Base-by-base conservation (phyloP, 2,797 vertebrate genomes). In the Micropoecilia bifurca region DNA sequence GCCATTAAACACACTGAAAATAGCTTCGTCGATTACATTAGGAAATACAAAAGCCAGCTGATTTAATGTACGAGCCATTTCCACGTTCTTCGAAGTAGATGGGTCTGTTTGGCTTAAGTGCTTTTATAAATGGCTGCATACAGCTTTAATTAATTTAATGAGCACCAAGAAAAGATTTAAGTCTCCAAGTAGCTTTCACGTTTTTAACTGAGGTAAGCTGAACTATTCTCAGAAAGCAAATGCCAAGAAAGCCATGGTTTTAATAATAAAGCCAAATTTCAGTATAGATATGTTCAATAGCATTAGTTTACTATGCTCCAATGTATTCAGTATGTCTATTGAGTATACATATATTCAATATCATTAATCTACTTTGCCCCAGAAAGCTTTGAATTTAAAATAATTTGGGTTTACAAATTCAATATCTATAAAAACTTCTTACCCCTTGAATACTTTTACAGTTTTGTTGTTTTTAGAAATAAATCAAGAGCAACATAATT, bases 131-230 rank as follows among this genome's bases (percentile, higher is more conserved):
- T 82, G 6, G 83, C 82, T 36, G 66, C 66, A 78, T 71, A 22
- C 22, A 78, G 45, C 75, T 87, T 80, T 78, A 77, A 80, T 83
- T 81, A 47, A 78, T 90, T 88, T 86, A 81, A 85, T 76, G 88
- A 74, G 47, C 66, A 71, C 71, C 50, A 81, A 74, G 57, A 41
- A 84, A 79, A 73, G 78, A 74, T 84, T 80, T 57, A 79, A 81
- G 78, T 81, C 74, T 22, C 7, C 73, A 72, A 78, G 74, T 73
- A 74, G 50, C 48, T 50, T 80, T 85, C 41, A 55, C 46, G 50
- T 82, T 57, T 61, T 68, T 87, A 79, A 83, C 55, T 75, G 74
- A 61, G 83, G 82, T 71, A 77, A 46, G 77, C 47, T 46, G 71
- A 88, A 76, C 25, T 82, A 80, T 66, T 82, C 41, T 7, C 77